Percentiles rank a stretch among this genome's conserved stretches.
phyloP scores from a whole-genome alignment of 2,888 invertebrate genomes.

The Julus scanicus region DNA sequence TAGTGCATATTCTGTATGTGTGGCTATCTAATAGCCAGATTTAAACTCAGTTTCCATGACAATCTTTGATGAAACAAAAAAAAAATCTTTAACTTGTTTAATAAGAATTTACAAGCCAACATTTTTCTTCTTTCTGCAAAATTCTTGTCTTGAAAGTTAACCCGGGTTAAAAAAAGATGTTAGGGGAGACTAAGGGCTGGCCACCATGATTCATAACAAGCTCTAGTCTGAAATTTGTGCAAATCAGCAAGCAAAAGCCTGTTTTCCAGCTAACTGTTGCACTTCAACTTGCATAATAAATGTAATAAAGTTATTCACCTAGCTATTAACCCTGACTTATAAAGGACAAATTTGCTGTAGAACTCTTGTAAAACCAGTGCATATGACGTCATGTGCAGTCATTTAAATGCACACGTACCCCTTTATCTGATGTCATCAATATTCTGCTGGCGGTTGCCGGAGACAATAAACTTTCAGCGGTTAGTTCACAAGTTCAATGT shows the following conservation, averaged over 20 bases:
- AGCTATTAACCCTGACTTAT: constrained; percentile 1
- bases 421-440: constrained; percentile 2
- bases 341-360: background rate
- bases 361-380: background rate
- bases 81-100: too few relatives aligned
- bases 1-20: too few relatives aligned
- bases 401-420: background rate
- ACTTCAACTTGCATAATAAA: background rate
- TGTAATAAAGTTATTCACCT: background rate
- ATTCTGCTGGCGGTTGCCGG: background rate
- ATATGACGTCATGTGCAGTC: background rate
- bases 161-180: background rate
- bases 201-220: background rate
- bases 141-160: background rate
- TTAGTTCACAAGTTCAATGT: constrained; percentile 42
- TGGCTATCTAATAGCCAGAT: too few relatives aligned
- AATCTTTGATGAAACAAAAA: too few relatives aligned
- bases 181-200: background rate
- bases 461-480: constrained; percentile 22
- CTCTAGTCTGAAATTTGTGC: background rate
- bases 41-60: too few relatives aligned
- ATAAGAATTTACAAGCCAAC: too few relatives aligned
- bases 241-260: constrained; percentile 22
- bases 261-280: background rate
- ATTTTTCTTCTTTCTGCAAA: background rate